phyloP scores from a whole-genome alignment of 2,797 vertebrate genomes.

The Pangasius djambal region DNA sequence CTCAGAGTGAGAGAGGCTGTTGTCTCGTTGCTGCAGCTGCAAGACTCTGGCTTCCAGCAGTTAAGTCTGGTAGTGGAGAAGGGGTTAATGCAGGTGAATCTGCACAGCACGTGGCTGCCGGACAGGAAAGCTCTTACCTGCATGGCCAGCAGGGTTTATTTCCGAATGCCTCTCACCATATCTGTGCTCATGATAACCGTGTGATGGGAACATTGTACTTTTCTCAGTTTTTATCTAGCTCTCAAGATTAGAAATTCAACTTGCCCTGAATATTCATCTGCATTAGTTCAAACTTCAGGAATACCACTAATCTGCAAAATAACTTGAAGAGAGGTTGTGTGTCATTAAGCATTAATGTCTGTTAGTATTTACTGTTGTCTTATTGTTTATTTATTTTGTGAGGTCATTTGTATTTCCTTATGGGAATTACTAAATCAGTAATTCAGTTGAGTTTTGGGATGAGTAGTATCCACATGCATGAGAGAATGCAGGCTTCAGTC shows the following conservation, averaged over 20 bases:
- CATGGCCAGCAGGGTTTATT: slow-evolving; percentile 37
- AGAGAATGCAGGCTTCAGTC: background rate
- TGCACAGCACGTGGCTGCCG: slow-evolving; percentile 40
- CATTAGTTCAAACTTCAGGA: background rate
- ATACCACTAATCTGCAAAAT: slow-evolving; percentile 9
- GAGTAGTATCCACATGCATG: slow-evolving; percentile 4
- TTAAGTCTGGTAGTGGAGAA: slow-evolving; percentile 59
- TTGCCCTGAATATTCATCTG: background rate
- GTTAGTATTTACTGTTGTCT: background rate
- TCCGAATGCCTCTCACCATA: background rate
- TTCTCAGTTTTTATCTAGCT: background rate
- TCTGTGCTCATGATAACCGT: slow-evolving; percentile 33
- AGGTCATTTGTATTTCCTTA: background rate
- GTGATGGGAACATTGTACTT: slow-evolving; percentile 15
- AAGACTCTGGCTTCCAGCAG: slow-evolving; percentile 57
- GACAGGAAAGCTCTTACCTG: slow-evolving; percentile 13
- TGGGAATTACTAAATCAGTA: background rate
- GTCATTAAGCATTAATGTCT: background rate
- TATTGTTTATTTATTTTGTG: background rate
- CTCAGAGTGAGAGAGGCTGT: slow-evolving; percentile 54
- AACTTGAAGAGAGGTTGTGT: background rate
- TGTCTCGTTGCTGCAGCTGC: slow-evolving; percentile 56
- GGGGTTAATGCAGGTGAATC: slow-evolving; percentile 59
- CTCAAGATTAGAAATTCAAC: background rate
- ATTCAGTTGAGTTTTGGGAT: background rate